Conservation (phyloP, 2,797 vertebrate species). For the Xerus rutilus region DNA sequence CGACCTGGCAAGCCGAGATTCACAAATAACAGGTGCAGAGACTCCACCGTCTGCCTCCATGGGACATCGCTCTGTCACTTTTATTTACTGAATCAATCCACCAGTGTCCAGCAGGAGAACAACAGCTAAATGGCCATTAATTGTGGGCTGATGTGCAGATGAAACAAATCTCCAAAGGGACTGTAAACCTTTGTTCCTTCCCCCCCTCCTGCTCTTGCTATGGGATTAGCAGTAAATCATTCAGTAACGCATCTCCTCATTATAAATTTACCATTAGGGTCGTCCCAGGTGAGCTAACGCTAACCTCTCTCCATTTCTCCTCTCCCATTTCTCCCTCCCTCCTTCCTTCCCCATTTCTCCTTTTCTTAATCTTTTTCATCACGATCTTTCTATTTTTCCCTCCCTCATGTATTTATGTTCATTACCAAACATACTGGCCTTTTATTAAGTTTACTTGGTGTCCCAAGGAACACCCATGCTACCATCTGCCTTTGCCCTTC, state of each 20-base stretch:
- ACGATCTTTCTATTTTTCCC: background rate
- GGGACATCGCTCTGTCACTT: constrained; percentile 91
- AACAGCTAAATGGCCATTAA: constrained; percentile 92
- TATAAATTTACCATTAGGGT: constrained; percentile 86
- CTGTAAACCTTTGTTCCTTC: constrained; percentile 90
- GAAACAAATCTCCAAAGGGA: constrained; percentile 91
- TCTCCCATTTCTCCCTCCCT: background rate
- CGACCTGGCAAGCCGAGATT: constrained; percentile 89
- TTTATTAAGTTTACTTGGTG: background rate
- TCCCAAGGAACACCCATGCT: background rate
- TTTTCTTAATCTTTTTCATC: constrained; percentile 37
- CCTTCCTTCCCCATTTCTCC: background rate
- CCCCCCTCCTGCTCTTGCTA: constrained; percentile 84
- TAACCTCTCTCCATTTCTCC: background rate
- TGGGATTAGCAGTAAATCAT: constrained; percentile 88
- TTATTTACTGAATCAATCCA: constrained; percentile 93
- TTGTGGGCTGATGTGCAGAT: constrained; percentile 91
- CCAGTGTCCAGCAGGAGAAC: constrained; percentile 91
- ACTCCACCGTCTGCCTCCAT: constrained; percentile 86
- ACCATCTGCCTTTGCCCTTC: background rate
- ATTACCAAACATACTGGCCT: background rate
- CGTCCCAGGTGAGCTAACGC: constrained; percentile 77
- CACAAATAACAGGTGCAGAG: constrained; percentile 91
- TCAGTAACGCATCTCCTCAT: constrained; percentile 86
- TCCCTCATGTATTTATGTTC: background rate